Evolutionary conservation across 2,113 vertebrate genomes (phyloP), one percentile per base, ranked within the genome.

Genomic region (Pomatorhinus ruficollis): DNA sequence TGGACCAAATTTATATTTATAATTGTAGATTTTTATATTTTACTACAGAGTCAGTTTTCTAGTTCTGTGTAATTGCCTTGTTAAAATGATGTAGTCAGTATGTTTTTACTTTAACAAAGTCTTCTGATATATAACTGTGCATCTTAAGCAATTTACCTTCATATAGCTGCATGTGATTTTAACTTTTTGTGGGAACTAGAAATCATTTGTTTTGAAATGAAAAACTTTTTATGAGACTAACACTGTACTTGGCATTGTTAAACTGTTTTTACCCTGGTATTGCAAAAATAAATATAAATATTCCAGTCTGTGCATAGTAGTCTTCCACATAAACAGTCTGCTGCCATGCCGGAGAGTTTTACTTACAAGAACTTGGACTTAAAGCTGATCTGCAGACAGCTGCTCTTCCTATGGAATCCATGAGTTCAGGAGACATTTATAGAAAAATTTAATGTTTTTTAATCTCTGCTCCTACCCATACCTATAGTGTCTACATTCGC

Each of bases 1-100:
- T 98, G 99, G 99, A 99, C 99, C 99, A 99, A 99, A 99, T 99
- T 99, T 99, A 98, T 99, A 99, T 99, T 99, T 99, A 99, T 99
- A 99, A 99, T 98, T 98, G 98, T 99, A 99, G 99, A 99, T 98
- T 99, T 99, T 99, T 99, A 99, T 99, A 99, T 99, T 99, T 99
- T 98, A 99, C 98, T 98, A 98, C 98, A 95, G 97, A 98, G 97
- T 98, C 97, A 94, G 97, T 99, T 99, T 99, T 98, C 98, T 99
- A 99, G 99, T 98, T 98, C 97, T 97, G 98, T 98, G 97, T 98
- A 97, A 97, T 98, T 98, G 97, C 95, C 97, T 98, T 98, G 97
- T 98, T 98, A 97, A 97, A 98, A 98, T 98, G 63, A 97, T 94
- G 86, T 99, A 98, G 98, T 96, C 85, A 85, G 96, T 97, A 94